phyloP scores from a whole-genome alignment of 2,888 invertebrate genomes.

The Orthosia gracilis region DNA sequence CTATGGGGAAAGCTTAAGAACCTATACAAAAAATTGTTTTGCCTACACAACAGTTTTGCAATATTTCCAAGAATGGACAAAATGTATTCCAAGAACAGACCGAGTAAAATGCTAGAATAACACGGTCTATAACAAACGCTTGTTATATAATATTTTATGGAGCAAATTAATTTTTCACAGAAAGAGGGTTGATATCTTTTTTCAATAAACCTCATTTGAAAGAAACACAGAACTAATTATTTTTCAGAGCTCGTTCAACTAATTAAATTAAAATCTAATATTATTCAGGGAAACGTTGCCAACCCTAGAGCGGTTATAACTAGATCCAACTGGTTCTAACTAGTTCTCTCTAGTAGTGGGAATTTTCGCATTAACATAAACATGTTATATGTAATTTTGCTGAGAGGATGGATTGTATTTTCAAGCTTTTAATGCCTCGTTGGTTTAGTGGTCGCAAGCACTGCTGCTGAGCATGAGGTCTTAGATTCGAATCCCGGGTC shows the following conservation, averaged over 20 bases:
- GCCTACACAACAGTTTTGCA: too few relatives aligned
- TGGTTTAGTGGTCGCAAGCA: too few relatives aligned
- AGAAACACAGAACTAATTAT: conserved; percentile 22
- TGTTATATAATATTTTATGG: not conserved
- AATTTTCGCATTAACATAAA: conserved; percentile 59
- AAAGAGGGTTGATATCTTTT: not conserved
- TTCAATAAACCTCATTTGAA: conserved; percentile 6
- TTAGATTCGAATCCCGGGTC: too few relatives aligned
- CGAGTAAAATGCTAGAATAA: not conserved
- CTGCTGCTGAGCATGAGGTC: too few relatives aligned
- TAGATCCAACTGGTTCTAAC: conserved; percentile 57
- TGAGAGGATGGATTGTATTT: conserved; percentile 33
- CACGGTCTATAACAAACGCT: not conserved
- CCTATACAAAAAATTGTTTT: too few relatives aligned
- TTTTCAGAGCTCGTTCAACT: conserved; percentile 3
- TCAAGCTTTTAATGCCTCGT: conserved; percentile 10
- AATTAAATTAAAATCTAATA: conserved; percentile 33
- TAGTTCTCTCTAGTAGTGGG: conserved; percentile 53
- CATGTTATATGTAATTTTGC: conserved; percentile 45
- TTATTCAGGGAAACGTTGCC: conserved; percentile 27
- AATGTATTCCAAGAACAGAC: too few relatives aligned
- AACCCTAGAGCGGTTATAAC: conserved; percentile 54
- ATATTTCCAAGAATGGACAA: too few relatives aligned
- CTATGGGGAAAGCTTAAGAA: not conserved
- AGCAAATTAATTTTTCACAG: not conserved